phyloP scores from a whole-genome alignment of 2,113 vertebrate species.

The Pluvianellus socialis region DNA sequence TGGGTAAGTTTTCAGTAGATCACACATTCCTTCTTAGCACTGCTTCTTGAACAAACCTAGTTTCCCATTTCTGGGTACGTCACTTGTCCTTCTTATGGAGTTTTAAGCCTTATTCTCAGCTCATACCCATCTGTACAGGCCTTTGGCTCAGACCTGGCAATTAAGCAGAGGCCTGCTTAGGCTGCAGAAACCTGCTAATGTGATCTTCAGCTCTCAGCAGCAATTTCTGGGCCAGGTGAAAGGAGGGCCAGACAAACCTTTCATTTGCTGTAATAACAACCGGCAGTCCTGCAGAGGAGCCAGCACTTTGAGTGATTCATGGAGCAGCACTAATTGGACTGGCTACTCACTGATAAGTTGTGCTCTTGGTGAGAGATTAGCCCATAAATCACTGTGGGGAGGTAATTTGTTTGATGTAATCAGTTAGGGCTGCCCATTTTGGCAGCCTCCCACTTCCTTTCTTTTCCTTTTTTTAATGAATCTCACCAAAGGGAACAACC shows the following conservation, averaged over 20 bases:
- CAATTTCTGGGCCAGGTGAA: neutral
- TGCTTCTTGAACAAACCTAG: neutral
- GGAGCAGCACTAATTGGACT: conserved; percentile 2
- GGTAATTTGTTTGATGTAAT: neutral
- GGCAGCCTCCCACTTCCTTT: neutral
- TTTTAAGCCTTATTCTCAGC: neutral
- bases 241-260: neutral
- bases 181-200: neutral
- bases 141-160: neutral
- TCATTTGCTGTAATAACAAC: neutral
- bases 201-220: neutral
- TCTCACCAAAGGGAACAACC: neutral
- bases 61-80: neutral
- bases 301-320: neutral
- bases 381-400: conserved; percentile 23
- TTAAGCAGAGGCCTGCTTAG: neutral
- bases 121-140: neutral
- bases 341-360: neutral
- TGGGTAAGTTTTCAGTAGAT: neutral
- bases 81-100: neutral
- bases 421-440: neutral
- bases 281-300: neutral
- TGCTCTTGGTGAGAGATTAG: neutral
- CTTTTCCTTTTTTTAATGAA: neutral
- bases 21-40: neutral